Base-by-base conservation (phyloP, 2,888 invertebrate species). In the Drosophila mettleri region DNA sequence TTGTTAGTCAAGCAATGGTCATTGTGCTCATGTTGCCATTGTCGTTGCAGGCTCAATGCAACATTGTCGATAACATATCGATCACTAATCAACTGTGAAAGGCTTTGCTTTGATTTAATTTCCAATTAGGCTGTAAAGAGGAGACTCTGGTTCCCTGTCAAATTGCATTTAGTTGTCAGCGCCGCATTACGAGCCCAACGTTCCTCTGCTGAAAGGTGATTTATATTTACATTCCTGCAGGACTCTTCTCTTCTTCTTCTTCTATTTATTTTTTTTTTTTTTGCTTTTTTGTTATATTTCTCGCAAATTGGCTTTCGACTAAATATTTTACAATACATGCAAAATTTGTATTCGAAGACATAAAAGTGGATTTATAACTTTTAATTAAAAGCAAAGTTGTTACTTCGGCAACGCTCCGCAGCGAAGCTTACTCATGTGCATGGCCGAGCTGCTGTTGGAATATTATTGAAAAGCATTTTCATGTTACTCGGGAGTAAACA, bases 21-120 rank as follows among this genome's bases (percentile, higher is more conserved):
- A 33, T 14, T 27, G 59, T 51, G 20, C 29, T n/a, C 36, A n/a
- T 61, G 43, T 36, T 43, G 27, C 22, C 16, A 12, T 49, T 41
- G 38, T 38, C 38, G 51, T 38, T 36, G 39, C 31, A 12, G 3
- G 39, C 20, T 18, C 18, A 7, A 20, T 41, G 29, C 36, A 41
- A 34, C 51, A 43, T 53, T 43, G 20, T 53, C 53, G 52, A 52
- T 53, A 52, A 53, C 43, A 45, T 60, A 59, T 59, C 59, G 59
- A 59, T 59, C 51, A 41, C 54, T 54, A 54, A 54, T 54, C 22
- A 54, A 24, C 22, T 33, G 24, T 33, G 14, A 20, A 33, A 24
- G 41, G 16, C 22, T 24, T 31, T 20, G 38, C 38, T 34, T 33
- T 51, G 34, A 16, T 33, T 36, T 51, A 34, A 51, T 51, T n/a